Evolutionary conservation across 2,888 invertebrate species (phyloP).

Genomic region (Andricus curvator): DNA sequence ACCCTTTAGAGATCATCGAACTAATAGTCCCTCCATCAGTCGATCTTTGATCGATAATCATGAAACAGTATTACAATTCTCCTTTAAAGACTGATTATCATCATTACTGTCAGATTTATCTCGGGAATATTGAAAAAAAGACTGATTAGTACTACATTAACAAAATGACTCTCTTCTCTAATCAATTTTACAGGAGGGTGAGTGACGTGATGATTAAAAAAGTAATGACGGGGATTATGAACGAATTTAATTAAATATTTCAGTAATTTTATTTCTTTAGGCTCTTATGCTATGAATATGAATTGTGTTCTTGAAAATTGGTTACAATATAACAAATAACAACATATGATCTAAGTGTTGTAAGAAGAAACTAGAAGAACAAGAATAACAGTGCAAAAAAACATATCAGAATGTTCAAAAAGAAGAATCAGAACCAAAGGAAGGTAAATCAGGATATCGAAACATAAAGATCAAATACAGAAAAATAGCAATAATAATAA

Average conservation of each 20-base stretch:
- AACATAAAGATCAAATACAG: no score
- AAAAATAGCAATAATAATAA: no score
- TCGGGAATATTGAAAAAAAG: neutral
- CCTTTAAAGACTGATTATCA: slow-evolving; percentile 12
- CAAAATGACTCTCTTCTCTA: slow-evolving; percentile 20
- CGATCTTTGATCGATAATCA: slow-evolving; percentile 11
- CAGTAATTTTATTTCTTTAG: neutral
- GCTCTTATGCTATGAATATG: neutral
- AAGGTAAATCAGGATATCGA: no score
- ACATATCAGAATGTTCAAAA: no score
- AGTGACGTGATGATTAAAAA: slow-evolving; percentile 34
- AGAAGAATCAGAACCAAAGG: no score
- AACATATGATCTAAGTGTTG: no score
- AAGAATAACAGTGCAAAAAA: no score
- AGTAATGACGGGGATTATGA: neutral
- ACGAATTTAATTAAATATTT: neutral
- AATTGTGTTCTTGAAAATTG: no score
- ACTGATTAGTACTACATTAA: slow-evolving; percentile 15
- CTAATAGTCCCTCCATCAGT: neutral
- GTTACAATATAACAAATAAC: no score
- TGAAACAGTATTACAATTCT: slow-evolving; percentile 6
- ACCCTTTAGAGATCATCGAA: slow-evolving; percentile 3
- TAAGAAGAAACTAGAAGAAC: no score
- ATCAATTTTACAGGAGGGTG: slow-evolving; percentile 13
- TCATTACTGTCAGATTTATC: slow-evolving; percentile 8